A percentile compares a stretch with the other conserved stretches of the same genome.
phyloP scores from a whole-genome alignment of 2,113 vertebrate genomes.

The Steatornis caripensis region DNA sequence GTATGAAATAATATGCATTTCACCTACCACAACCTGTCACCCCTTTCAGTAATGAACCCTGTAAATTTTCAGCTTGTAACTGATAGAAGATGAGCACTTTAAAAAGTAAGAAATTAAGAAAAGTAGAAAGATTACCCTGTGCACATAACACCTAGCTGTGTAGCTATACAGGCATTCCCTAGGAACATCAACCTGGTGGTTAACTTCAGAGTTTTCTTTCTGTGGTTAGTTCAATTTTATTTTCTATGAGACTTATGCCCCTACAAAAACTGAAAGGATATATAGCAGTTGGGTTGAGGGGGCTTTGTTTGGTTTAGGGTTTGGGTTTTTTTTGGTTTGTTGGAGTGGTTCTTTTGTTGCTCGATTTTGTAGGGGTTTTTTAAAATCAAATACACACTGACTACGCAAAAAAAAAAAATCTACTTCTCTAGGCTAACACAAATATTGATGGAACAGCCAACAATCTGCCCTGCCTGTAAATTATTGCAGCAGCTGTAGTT shows the following conservation, averaged over 20 bases:
- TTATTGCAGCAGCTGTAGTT: neutral
- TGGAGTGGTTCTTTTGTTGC: neutral
- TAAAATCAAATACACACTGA: neutral
- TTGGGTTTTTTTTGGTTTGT: neutral
- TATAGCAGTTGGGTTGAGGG: neutral
- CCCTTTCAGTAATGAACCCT: neutral
- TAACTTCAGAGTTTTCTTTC: neutral
- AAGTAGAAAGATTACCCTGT: neutral
- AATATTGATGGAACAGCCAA: neutral
- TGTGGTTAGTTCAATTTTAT: neutral
- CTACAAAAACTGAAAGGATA: neutral
- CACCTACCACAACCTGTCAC: too few species aligned
- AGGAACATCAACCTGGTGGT: neutral
- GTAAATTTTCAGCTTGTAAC: neutral
- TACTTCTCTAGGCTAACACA: neutral
- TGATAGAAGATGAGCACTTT: neutral
- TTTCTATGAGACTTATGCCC: fast-evolving
- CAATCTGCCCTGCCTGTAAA: neutral
- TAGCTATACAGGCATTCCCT: neutral
- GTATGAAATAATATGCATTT: neutral
- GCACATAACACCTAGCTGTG: neutral
- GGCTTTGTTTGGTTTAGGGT: neutral
- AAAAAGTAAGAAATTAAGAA: neutral
- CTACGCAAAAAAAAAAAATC: neutral
- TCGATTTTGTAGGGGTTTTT: neutral